A percentile compares a stretch with the other conserved stretches of the same genome.
Conservation (phyloP, 2,113 vertebrate species). For the Pteropus alecto region DNA sequence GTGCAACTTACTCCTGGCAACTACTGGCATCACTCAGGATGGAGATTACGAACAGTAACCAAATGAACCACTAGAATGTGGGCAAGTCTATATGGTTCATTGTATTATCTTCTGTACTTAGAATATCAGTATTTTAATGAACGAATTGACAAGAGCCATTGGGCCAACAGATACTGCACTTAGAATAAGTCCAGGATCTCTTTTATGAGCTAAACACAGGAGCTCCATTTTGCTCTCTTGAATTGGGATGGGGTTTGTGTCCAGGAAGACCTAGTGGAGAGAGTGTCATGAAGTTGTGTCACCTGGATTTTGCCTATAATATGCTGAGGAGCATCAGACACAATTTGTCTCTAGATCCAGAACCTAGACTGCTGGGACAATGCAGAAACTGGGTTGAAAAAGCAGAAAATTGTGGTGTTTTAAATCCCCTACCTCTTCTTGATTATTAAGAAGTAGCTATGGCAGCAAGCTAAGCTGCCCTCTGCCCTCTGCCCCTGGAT, state of each 20-base stretch:
- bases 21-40: neutral
- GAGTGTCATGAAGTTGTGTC: neutral
- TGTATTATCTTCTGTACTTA: neutral
- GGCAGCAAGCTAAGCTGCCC: neutral
- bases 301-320: neutral
- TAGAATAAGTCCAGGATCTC: neutral
- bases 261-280: neutral
- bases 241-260: neutral
- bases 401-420: neutral
- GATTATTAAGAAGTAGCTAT: neutral
- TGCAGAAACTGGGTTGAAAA: slow-evolving; percentile 5
- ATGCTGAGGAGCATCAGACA: neutral
- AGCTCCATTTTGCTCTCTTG: neutral
- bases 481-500: neutral
- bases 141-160: neutral
- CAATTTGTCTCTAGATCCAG: neutral
- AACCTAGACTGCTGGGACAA: neutral
- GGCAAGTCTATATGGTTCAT: neutral
- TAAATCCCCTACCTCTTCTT: neutral
- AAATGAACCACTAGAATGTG: neutral
- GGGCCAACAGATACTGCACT: neutral
- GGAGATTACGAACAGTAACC: neutral
- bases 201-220: neutral
- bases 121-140: slow-evolving; percentile 15
- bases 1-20: slow-evolving; percentile 10